Conservation (phyloP, 2,888 invertebrate species). For the Callimorpha dominula region DNA sequence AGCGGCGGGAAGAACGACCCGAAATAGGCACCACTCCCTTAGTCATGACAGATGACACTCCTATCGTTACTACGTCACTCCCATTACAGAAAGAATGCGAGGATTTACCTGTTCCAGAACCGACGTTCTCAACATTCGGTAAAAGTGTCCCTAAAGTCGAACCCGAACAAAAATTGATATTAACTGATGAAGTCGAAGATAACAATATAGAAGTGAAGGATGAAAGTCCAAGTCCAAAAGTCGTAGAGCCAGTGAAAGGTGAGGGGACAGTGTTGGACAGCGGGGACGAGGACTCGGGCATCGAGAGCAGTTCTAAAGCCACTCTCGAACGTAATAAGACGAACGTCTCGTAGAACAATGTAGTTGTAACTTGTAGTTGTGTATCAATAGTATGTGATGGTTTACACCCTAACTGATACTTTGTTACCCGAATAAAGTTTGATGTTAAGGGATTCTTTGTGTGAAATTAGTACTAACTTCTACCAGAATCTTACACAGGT, state of each 20-base stretch:
- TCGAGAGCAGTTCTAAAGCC: constrained; percentile 88
- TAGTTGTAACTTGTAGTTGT: constrained; percentile 43
- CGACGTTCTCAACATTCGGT: constrained; percentile 88
- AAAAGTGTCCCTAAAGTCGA: constrained; percentile 73
- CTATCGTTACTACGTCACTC: constrained; percentile 66
- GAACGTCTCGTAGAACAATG: constrained; percentile 64
- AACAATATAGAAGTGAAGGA: constrained; percentile 56
- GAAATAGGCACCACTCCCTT: constrained; percentile 63
- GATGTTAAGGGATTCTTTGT: constrained; percentile 25
- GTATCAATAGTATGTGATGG: constrained; percentile 44
- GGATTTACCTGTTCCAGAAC: constrained; percentile 69
- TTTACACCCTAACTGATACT: constrained; percentile 42
- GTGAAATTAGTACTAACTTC: constrained; percentile 17
- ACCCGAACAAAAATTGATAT: constrained; percentile 69
- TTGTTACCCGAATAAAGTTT: constrained; percentile 48
- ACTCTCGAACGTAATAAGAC: constrained; percentile 84
- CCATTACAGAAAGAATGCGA: constrained; percentile 66
- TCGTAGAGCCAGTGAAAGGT: constrained; percentile 78
- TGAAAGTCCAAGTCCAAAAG: constrained; percentile 62
- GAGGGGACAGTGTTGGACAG: constrained; percentile 88
- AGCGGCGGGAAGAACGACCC: constrained; percentile 58
- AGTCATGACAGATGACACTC: constrained; percentile 81
- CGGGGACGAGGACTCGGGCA: constrained; percentile 89
- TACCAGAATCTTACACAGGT: constrained; percentile 13
- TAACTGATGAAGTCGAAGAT: constrained; percentile 60